phyloP scores from a whole-genome alignment of 35 echinoderm and acorn worm genomes.

The Ophioderma brevispina region DNA sequence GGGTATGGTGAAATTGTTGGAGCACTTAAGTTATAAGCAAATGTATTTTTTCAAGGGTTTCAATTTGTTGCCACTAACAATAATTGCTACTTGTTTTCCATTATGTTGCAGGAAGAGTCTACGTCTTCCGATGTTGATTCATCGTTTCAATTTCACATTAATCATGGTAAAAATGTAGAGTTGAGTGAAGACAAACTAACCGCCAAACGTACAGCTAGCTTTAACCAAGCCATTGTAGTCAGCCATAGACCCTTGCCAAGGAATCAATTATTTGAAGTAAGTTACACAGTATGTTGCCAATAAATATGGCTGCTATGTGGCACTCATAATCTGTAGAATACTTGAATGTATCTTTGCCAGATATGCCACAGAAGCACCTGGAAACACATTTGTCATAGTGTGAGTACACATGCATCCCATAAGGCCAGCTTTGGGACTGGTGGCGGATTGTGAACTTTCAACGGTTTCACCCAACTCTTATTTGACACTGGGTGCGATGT shows the following conservation, averaged over 20 bases:
- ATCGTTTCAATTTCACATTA: constrained; percentile 74
- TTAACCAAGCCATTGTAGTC: constrained; percentile 77
- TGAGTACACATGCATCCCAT: too few relatives aligned
- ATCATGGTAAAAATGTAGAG: constrained; percentile 82
- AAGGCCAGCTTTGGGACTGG: too few relatives aligned
- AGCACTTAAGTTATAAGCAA: too few relatives aligned
- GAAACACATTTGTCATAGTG: too few relatives aligned
- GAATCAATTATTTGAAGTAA: constrained; percentile 89
- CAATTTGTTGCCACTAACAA: too few relatives aligned
- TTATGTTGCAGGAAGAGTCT: constrained; percentile 63
- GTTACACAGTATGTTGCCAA: neutral
- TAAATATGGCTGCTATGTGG: too few relatives aligned
- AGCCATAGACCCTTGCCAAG: constrained; percentile 61
- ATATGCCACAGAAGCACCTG: neutral
- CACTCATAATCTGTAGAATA: neutral
- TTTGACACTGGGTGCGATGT: too few relatives aligned
- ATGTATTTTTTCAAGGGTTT: too few relatives aligned
- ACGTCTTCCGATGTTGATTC: constrained; percentile 29
- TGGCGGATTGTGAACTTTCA: too few relatives aligned
- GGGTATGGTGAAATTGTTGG: too few relatives aligned
- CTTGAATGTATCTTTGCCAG: neutral
- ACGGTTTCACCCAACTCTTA: too few relatives aligned
- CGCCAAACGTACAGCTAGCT: constrained; percentile 78
- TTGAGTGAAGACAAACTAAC: constrained; percentile 80
- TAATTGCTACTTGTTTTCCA: too few relatives aligned